Base-by-base conservation (phyloP, 2,797 vertebrate species). In the Harpagifer antarcticus region DNA sequence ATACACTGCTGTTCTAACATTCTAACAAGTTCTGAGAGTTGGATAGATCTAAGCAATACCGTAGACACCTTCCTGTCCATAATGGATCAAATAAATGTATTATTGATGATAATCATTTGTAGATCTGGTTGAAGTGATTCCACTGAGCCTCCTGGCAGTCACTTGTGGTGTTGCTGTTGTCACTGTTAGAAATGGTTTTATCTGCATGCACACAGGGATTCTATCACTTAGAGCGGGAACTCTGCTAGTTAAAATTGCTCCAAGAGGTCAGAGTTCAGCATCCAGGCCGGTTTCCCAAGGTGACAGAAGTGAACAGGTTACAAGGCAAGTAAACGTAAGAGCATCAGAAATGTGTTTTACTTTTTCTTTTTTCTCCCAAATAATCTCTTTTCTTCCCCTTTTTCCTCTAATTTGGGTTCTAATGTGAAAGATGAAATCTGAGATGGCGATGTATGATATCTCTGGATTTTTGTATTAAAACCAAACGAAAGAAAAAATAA, bases 381-480 rank as follows among this genome's bases (percentile, higher is more conserved):
- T 65, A 61, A 61, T 67, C 75, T 78, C 40, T 60, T 80, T 86
- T 89, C 73, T 88, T 84, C 82, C 84, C 79, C 73, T 66, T 85
- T 82, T 91, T 87, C 81, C 83, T 88, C 82, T 82, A 66, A 82
- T 84, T 93, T 90, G 84, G 86, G 91, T 92, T 93, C 88, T 89
- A 92, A 93, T 94, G 94, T 95, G 92, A 93, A 93, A 90, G 88
- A 68, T 81, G 61, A 91, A 91, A 91, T 89, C 88, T 92, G 89
- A 91, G 88, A 90, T 93, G 89, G 82, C 86, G 88, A 90, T 95
- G 94, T 95, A 94, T 89, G 89, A 93, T 92, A 94, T 92, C 89
- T 90, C 90, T 90, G 87, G 92, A 92, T 91, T 94, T 94, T 95
- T 93, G 86, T 94, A 94, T 94, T 94, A 93, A 94, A 95, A 93